phyloP scores from a whole-genome alignment of 2,888 invertebrate species.

The Blera fallax region DNA sequence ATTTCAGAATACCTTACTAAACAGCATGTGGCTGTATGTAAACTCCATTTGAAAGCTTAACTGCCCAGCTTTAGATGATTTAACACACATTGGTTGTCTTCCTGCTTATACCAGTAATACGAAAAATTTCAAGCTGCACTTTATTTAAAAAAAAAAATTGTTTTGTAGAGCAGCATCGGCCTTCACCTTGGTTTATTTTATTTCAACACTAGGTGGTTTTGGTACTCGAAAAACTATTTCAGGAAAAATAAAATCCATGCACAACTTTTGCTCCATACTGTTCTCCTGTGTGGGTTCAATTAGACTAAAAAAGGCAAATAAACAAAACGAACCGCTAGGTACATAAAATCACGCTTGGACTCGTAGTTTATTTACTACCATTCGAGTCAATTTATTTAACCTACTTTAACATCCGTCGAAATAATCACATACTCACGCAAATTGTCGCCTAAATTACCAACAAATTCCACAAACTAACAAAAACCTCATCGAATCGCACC shows the following conservation, averaged over 20 bases:
- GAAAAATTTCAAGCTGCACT: too few species aligned
- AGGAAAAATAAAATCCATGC: background rate
- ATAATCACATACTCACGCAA: background rate
- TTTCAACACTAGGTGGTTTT: too few species aligned
- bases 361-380: background rate
- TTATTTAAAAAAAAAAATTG: too few species aligned
- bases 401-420: background rate
- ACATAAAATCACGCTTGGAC: background rate
- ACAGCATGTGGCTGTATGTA: too few species aligned
- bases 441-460: background rate
- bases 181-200: too few species aligned
- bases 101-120: too few species aligned
- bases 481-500: background rate
- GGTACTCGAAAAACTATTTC: too few species aligned
- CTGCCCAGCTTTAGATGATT: too few species aligned
- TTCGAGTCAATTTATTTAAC: background rate
- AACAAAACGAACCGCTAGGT: background rate
- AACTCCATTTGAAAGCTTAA: too few species aligned
- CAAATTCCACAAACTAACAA: background rate
- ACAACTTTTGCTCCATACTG: background rate
- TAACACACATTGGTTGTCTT: too few species aligned
- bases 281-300: background rate
- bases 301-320: background rate
- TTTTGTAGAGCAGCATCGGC: too few species aligned
- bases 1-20: too few species aligned